These are phyloP conservation scores for Montifringilla adamsi DNA, from an alignment of 2,113 vertebrate species.

Conservation along the genomic window DNA sequence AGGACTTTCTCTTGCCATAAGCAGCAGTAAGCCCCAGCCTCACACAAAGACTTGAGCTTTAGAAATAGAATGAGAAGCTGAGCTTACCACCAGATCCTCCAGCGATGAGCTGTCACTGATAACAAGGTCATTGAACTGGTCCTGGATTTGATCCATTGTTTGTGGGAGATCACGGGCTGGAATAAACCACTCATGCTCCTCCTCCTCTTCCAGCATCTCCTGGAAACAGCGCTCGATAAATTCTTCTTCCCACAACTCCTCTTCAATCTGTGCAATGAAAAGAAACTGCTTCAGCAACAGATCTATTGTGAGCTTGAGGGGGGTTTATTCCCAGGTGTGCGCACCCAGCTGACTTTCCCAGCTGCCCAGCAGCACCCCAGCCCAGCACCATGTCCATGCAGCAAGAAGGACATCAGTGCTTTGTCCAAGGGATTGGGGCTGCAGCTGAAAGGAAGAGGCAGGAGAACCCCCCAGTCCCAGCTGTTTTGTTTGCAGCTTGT, in stretches of 20 bases:
- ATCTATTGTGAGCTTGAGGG: rapidly evolving
- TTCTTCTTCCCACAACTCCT: slow-evolving; percentile 93
- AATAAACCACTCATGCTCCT: slow-evolving; percentile 91
- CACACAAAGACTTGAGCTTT: not conserved
- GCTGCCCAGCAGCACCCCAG: not conserved
- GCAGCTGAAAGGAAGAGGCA: not conserved
- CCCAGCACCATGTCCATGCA: not conserved
- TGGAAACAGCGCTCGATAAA: slow-evolving; percentile 92
- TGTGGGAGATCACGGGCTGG: slow-evolving; percentile 90
- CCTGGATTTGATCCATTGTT: slow-evolving; percentile 83
- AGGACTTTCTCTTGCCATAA: not conserved
- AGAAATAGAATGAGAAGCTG: slow-evolving; percentile 29
- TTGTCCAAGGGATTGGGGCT: not conserved
- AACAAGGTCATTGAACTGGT: slow-evolving; percentile 84
- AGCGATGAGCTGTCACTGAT: slow-evolving; percentile 81
- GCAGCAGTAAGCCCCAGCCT: not conserved
- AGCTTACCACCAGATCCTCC: slow-evolving; percentile 83
- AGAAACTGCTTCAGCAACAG: not conserved
- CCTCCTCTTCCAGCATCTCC: slow-evolving; percentile 93
- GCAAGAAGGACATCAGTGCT: not conserved
- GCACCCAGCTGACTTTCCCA: not conserved
- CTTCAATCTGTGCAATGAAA: slow-evolving; percentile 78
- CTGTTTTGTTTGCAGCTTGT: not conserved
- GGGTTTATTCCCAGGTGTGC: not conserved
- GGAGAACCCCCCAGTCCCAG: not conserved